Base-by-base conservation (phyloP, 2,113 vertebrate species). In the Syngnathoides biaculeatus region DNA sequence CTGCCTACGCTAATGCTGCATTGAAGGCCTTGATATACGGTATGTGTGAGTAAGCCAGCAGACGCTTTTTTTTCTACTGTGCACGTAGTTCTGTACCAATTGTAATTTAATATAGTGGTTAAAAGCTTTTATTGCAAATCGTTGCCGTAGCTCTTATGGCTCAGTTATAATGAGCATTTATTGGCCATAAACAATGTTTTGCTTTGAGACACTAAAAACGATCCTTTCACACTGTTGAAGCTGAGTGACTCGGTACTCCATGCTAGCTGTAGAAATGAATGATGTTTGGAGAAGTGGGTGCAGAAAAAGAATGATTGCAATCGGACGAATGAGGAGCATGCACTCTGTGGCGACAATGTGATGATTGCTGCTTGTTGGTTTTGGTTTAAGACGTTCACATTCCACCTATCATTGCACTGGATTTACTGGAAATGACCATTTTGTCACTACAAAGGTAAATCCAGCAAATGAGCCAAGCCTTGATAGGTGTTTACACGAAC, bases 31-130 rank as follows among this genome's bases (percentile, higher is more conserved):
- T 56, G 53, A 30, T 15, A 24, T 26, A 12, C 24, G 26, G 11
- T 8, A 3, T 57, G 73, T 38, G 67, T 9, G 0, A 19, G n/a
- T n/a, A n/a, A 12, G 65, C 52, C 52, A 76, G 74, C 67, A 26
- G n/a, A 66, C 78, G 78, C 65, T 61, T 62, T 15, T 79, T 71
- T 55, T 35, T 39, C 69, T 72, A 71, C 69, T 55, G 69, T 67
- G 13, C 68, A 79, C 45, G 72, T 69, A 74, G 57, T 69, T 80
- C 71, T 20, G 56, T 69, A 65, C 66, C 52, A 40, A 43, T 73
- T 82, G 75, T 74, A 73, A 80, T 80, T 84, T 82, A 76, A 84
- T 72, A 80, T 65, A 76, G 73, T 68, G 74, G 78, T 80, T 79
- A 76, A 77, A 80, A 75, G 69, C 70, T 50, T 78, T 81, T 74